Percentiles rank a stretch among this genome's conserved stretches.
phyloP scores from a whole-genome alignment of 2,113 vertebrate genomes.

The Trichomycterus rosablanca region DNA sequence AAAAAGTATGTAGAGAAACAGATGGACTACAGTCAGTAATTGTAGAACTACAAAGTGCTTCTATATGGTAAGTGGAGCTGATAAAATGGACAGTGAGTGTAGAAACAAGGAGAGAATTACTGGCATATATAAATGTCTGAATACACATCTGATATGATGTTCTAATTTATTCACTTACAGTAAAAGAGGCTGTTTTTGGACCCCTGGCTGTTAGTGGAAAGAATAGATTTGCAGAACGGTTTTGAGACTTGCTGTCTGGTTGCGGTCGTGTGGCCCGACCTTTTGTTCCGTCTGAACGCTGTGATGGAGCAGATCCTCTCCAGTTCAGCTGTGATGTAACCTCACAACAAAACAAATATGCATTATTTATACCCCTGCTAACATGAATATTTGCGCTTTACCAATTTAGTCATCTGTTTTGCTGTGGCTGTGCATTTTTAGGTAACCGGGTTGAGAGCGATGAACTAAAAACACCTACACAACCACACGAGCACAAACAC shows the following conservation, averaged over 20 bases:
- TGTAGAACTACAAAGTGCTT: too few relatives aligned
- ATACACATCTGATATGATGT: background rate
- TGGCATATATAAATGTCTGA: too few relatives aligned
- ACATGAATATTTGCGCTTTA: background rate
- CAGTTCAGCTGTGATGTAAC: background rate
- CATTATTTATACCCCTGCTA: background rate
- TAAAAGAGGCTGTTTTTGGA: constrained; percentile 5
- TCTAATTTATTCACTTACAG: background rate
- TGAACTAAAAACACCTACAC: constrained; percentile 7
- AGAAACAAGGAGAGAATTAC: too few relatives aligned
- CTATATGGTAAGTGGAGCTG: too few relatives aligned
- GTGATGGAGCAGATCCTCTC: background rate
- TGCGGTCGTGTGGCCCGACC: constrained; percentile 1
- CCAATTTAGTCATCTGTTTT: background rate
- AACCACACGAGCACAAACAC: constrained; percentile 12
- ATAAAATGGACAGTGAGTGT: too few relatives aligned
- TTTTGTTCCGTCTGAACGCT: background rate
- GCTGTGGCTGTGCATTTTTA: background rate
- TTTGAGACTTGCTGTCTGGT: constrained; percentile 10
- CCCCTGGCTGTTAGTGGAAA: background rate
- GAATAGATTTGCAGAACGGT: background rate
- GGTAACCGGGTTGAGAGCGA: background rate
- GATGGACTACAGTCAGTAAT: too few relatives aligned
- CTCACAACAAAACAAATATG: background rate
- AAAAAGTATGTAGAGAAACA: too few relatives aligned